These are phyloP conservation scores for Philonicus albiceps DNA, from an alignment of 2,888 invertebrate species.

Conservation along the genomic window DNA sequence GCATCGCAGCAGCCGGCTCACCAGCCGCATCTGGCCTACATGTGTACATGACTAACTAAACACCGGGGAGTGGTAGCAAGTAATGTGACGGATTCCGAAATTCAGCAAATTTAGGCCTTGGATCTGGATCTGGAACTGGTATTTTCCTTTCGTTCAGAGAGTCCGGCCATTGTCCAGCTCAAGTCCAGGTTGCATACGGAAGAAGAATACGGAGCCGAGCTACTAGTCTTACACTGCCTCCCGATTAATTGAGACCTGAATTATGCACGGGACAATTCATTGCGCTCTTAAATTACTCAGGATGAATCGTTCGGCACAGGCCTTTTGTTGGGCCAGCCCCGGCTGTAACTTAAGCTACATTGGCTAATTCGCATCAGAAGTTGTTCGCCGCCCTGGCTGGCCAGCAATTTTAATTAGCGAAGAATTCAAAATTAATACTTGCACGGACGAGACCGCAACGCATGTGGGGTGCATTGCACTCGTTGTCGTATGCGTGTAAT, in stretches of 20 bases:
- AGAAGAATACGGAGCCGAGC: conserved; percentile 13
- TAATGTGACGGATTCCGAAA: conserved; percentile 38
- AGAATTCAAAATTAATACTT: conserved; percentile 18
- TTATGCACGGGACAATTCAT: conserved; percentile 37
- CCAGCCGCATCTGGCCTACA: conserved; percentile 26
- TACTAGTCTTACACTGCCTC: conserved; percentile 15
- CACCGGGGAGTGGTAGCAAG: conserved; percentile 24
- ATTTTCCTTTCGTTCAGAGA: conserved; percentile 25
- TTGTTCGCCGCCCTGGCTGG: background rate
- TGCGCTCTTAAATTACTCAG: conserved; percentile 32
- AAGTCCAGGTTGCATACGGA: conserved; percentile 24
- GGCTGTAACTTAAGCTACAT: conserved; percentile 7
- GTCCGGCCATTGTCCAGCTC: background rate
- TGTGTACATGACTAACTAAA: conserved; percentile 40
- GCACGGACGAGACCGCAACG: background rate
- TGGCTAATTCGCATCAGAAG: conserved; percentile 9
- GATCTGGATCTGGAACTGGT: conserved; percentile 16
- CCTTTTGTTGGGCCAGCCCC: background rate
- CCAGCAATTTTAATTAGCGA: background rate
- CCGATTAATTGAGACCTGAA: conserved; percentile 39
- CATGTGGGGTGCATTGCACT: background rate
- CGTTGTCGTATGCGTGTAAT: background rate
- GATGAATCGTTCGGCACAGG: background rate
- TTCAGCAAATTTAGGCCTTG: conserved; percentile 28
- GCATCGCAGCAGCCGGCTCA: conserved; percentile 14